phyloP scores from a whole-genome alignment of 92 coral and sea anemone species.

The Phenganax subtilis region DNA sequence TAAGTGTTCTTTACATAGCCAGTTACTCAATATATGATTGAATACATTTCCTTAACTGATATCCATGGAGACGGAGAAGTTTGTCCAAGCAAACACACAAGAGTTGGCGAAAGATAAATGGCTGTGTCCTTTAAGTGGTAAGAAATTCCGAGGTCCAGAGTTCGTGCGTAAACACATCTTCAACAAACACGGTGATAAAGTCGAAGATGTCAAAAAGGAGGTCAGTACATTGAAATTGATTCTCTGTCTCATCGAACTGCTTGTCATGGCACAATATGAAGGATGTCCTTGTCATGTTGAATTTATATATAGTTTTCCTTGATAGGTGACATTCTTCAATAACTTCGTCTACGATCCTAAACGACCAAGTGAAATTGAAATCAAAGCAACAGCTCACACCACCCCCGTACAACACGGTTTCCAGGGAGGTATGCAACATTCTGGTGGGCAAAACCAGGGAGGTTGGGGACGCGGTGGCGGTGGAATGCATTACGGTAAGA shows the following conservation, averaged over 20 bases:
- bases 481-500: slow-evolving; percentile 85
- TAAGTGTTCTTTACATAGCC: too few relatives aligned
- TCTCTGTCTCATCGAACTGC: too few relatives aligned
- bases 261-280: too few relatives aligned
- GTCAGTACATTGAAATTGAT: slow-evolving; percentile 23
- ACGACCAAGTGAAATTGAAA: slow-evolving; percentile 77
- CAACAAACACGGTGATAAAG: slow-evolving; percentile 92
- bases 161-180: slow-evolving; percentile 94
- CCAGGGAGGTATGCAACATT: slow-evolving; percentile 69
- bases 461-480: slow-evolving; percentile 88
- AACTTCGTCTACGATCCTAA: slow-evolving; percentile 73
- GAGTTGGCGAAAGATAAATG: slow-evolving; percentile 95
- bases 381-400: slow-evolving; percentile 42
- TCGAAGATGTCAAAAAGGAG: slow-evolving; percentile 87
- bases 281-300: too few relatives aligned
- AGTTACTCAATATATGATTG: neutral
- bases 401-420: slow-evolving; percentile 65
- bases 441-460: slow-evolving; percentile 73
- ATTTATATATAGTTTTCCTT: neutral
- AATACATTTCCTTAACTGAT: slow-evolving; percentile 60
- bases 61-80: slow-evolving; percentile 81
- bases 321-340: slow-evolving; percentile 88
- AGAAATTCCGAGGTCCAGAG: slow-evolving; percentile 96
- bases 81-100: slow-evolving; percentile 90
- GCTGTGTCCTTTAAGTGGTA: slow-evolving; percentile 96